Evolutionary conservation across 2,888 invertebrate genomes (phyloP).

Genomic region (Helicoverpa assulta): DNA sequence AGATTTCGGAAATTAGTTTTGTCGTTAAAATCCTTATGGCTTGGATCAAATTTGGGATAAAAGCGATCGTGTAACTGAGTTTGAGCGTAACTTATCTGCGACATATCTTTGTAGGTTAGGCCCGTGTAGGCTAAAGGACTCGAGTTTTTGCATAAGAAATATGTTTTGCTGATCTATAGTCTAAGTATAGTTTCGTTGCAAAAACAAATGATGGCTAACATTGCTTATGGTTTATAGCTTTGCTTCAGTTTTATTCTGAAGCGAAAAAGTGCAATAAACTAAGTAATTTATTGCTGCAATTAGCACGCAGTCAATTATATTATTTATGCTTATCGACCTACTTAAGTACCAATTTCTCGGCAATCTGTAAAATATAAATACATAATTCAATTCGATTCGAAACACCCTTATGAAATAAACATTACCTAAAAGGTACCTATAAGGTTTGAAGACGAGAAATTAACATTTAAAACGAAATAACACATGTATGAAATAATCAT

Average conservation of each 20-base stretch:
- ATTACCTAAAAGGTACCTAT: constrained; percentile 17
- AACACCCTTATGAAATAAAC: constrained; percentile 40
- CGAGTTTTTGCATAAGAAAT: neutral
- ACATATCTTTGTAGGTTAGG: neutral
- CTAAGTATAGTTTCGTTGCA: neutral
- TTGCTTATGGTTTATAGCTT: too few species aligned
- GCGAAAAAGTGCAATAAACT: too few species aligned
- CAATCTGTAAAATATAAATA: too few species aligned
- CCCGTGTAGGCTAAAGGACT: neutral
- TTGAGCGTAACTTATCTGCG: neutral
- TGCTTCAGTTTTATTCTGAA: too few species aligned
- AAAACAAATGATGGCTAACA: too few species aligned
- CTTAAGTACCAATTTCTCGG: too few species aligned
- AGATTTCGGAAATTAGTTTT: constrained; percentile 41
- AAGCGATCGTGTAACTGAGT: neutral
- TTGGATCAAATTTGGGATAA: constrained; percentile 1
- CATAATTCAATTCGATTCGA: constrained; percentile 31
- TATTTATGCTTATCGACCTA: too few species aligned
- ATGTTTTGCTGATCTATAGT: neutral
- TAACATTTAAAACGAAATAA: constrained; percentile 56
- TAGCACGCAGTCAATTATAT: too few species aligned
- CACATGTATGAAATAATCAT: constrained; percentile 56
- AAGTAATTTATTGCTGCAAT: too few species aligned
- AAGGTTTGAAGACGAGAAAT: constrained; percentile 43
- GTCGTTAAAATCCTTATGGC: constrained; percentile 31